Evolutionary conservation across 2,113 vertebrate genomes (phyloP), one percentile per base, ranked within the genome.

Genomic region (Sphaerodactylus townsendi): DNA sequence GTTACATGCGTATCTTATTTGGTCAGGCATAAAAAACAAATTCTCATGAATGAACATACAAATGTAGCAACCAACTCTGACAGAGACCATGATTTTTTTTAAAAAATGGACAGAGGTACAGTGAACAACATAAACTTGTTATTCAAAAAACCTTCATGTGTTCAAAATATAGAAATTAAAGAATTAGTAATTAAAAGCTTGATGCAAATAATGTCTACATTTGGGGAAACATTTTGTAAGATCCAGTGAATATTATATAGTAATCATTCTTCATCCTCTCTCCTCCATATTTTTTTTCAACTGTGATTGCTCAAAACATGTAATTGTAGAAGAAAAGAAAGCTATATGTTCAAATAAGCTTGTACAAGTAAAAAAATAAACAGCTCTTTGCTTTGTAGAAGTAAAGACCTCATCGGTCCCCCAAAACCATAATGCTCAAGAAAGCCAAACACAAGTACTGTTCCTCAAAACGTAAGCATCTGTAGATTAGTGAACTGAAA

Each of bases 1-100:
- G 89, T 90, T 88, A 86, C 86, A 88, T 79, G 90, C 89, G 87
- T 81, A 62, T 92, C 89, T 72, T 86, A 83, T 94, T 96, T 95
- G 95, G 93, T 95, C 94, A 94, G 91, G 84, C 53, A 19, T 88
- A 89, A 75, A 89, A 89, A 86, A 83, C 86, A 77, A 93, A 82
- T 65, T 85, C 71, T 88, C 65, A 70, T 28, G 91, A 94, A 92
- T 82, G 41, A 80, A 88, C 82, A 84, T 92, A 48, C 81, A 90
- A 86, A 70, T 19, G 4, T 64, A 53, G 81, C 56, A 85, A 85
- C 89, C 80, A 86, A 2, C 90, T 68, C 91, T 89, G 91, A 88
- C 89, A 87, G 35, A 89, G 62, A 83, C 50, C 83, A 92, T 87
- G 71, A 90, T 89, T 9, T 66, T n/a, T 92, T 92, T 82, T 65